These are phyloP conservation scores for Hypanus sabinus DNA, from an alignment of 2,113 vertebrate species.

Conservation along the genomic window DNA sequence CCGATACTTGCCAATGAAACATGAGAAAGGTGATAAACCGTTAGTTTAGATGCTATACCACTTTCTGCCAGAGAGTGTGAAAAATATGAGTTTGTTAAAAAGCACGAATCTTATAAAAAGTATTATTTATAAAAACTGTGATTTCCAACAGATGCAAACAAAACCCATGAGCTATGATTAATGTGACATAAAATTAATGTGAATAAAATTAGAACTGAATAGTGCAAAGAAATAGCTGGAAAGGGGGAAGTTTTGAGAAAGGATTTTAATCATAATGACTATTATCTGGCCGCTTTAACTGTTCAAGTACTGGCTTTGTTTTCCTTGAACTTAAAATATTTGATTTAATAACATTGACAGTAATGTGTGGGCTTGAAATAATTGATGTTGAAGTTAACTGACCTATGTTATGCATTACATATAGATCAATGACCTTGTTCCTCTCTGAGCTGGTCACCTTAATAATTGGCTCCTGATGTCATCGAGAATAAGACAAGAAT, in stretches of 20 bases:
- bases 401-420: not conserved
- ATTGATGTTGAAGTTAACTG: not conserved
- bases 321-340: not conserved
- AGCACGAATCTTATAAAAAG: too few relatives aligned
- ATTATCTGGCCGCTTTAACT: not conserved
- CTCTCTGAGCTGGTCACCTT: not conserved
- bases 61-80: too few relatives aligned
- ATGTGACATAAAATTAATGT: not conserved
- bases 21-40: too few relatives aligned
- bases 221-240: not conserved
- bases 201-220: not conserved
- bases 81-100: too few relatives aligned
- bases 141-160: not conserved
- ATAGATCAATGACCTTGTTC: not conserved
- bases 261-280: not conserved
- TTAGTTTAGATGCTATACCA: too few relatives aligned
- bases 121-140: too few relatives aligned
- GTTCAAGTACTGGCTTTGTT: not conserved
- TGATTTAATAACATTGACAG: not conserved
- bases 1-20: too few relatives aligned
- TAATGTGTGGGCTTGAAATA: not conserved
- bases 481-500: not conserved
- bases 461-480: not conserved
- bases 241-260: not conserved
- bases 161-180: not conserved